A percentile compares a stretch with the other conserved stretches of the same genome.
Evolutionary conservation across 1,140 invertebrate species (phyloP).

Genomic region (Pseudomyrmex dendroicus): DNA sequence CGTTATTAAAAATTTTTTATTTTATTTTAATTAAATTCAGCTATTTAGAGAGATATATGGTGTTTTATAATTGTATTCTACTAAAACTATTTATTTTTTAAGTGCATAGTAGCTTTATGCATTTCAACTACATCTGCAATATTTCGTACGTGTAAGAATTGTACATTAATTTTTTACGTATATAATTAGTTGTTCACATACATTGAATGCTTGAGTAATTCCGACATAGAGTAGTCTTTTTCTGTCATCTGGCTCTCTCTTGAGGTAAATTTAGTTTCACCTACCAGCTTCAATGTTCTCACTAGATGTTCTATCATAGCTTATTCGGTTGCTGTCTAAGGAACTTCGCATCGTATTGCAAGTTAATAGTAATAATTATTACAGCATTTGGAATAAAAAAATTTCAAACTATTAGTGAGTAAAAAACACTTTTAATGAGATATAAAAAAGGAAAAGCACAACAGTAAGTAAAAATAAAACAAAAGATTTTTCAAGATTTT

Average conservation of each 20-base stretch:
- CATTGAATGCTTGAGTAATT: constrained; percentile 53
- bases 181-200: constrained; percentile 15
- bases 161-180: constrained; percentile 9
- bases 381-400: background rate
- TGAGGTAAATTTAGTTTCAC: constrained; percentile 84
- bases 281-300: constrained; percentile 79
- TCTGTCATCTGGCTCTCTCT: constrained; percentile 74
- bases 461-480: too few relatives aligned
- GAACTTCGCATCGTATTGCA: background rate
- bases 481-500: background rate
- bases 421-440: too few relatives aligned
- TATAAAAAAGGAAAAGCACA: too few relatives aligned
- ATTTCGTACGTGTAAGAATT: background rate
- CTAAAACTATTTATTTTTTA: background rate
- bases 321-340: constrained; percentile 74
- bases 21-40: background rate
- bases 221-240: constrained; percentile 59
- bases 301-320: constrained; percentile 78
- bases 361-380: constrained; percentile 7
- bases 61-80: constrained; percentile 7
- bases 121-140: constrained; percentile 19
- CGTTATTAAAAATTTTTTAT: too few relatives aligned
- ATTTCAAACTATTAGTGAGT: too few relatives aligned
- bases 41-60: background rate
- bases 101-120: background rate